phyloP scores from a whole-genome alignment of 2,113 vertebrate species.

The Semicossyphus pulcher region DNA sequence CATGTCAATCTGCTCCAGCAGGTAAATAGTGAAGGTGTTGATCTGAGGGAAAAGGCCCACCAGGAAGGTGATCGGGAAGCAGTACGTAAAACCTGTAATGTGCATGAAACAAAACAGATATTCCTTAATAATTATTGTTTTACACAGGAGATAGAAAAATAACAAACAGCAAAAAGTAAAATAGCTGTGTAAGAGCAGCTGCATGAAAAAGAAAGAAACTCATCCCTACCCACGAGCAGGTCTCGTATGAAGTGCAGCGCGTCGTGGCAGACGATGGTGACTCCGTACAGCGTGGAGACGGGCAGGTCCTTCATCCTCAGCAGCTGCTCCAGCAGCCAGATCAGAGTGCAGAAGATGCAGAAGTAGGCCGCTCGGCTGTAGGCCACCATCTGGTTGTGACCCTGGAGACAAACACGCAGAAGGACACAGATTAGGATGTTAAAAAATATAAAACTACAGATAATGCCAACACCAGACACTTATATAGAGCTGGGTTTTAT shows the following conservation, averaged over 20 bases:
- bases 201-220: neutral
- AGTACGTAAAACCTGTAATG: slow-evolving; percentile 90
- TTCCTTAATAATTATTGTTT: neutral
- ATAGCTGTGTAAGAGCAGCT: neutral
- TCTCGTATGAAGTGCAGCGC: slow-evolving; percentile 86
- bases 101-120: slow-evolving; percentile 7
- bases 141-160: neutral
- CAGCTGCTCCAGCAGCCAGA: slow-evolving; percentile 93
- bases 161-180: neutral
- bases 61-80: slow-evolving; percentile 95
- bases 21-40: slow-evolving; percentile 95
- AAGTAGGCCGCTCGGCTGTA: slow-evolving; percentile 98
- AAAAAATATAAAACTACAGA: too few relatives aligned
- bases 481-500: too few relatives aligned
- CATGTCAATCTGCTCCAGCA: slow-evolving; percentile 96
- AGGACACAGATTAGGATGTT: neutral
- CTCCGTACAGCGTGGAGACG: slow-evolving; percentile 88
- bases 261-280: slow-evolving; percentile 89
- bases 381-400: slow-evolving; percentile 95
- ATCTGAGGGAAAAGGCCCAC: slow-evolving; percentile 97
- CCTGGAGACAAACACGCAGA: slow-evolving; percentile 77
- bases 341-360: slow-evolving; percentile 94
- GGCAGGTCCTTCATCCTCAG: slow-evolving; percentile 87
- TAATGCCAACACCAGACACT: too few relatives aligned
- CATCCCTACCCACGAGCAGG: slow-evolving; percentile 89